Base-by-base conservation (phyloP, 2,888 invertebrate genomes). In the Lucinisca nassula region DNA sequence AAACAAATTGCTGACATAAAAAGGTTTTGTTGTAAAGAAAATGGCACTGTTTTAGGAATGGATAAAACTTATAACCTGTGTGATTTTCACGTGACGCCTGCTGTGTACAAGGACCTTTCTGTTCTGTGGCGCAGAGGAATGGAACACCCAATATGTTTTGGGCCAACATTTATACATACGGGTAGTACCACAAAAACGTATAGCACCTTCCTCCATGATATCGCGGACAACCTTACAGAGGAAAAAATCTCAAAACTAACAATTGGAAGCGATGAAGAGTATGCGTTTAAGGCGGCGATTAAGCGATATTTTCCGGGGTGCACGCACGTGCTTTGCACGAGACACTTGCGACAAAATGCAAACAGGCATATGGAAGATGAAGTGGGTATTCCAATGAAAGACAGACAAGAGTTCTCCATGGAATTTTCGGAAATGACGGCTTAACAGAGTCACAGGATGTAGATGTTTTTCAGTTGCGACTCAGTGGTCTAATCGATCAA, bases 231-330 rank as follows among this genome's bases (percentile, higher is more conserved):
- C 8, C 51, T 87, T 30, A 77, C 74, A 37, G 37, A 38, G 0
- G 27, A 0, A 0, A 78, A 87, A 32, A 77, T 45, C 1, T n/a
- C 6, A 12, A 35, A 55, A n/a, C 2, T 87, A 0, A 72, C 58
- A 27, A 51, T 88, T 30, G 91, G 88, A 12, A 77, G 76, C 0
- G 88, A 89, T 55, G 89, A 83, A 58, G 88, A 91, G 82, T 1
- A 49, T 0, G 80, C 89, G 0, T 75, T 91, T n/a, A 82, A 82
- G n/a, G 35, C 38, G 8, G 82, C 89, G 12, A 88, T 90, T 24
- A 32, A 67, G 24, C 30, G 55, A 0, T 79, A 73, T 40, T 79
- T 90, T 12, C 84, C 84, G 1, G 32, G 37, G 0, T 55, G 58
- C 21, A 73, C 82, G 1, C 86, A 86, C 73, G 87, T 87, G n/a